Conservation (phyloP, 2,888 invertebrate species). For the Seladonia tumulorum region DNA sequence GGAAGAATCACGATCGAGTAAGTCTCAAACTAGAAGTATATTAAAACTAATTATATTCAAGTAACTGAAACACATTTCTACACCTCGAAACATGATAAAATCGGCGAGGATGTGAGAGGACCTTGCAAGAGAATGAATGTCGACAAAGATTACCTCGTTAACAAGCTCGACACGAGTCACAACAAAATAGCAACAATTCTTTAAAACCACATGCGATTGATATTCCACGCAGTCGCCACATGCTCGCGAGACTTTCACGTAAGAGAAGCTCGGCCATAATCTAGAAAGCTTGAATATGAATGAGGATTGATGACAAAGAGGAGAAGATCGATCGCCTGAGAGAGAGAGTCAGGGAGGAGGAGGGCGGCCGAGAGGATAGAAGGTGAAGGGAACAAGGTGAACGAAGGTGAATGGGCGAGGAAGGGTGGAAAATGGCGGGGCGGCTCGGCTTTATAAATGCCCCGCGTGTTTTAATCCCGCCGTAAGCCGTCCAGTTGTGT, state of each 20-base stretch:
- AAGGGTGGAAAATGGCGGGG: conserved; percentile 43
- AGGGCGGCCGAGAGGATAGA: background rate
- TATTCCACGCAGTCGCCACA: background rate
- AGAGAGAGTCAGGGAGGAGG: background rate
- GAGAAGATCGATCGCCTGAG: background rate
- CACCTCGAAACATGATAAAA: too few species aligned
- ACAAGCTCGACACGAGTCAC: background rate
- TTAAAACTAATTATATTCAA: too few species aligned
- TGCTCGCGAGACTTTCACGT: background rate
- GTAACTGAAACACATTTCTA: too few species aligned
- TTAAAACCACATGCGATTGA: background rate
- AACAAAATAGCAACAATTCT: background rate
- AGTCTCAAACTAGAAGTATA: too few species aligned
- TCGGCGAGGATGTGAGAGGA: too few species aligned
- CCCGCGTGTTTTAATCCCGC: conserved; percentile 67
- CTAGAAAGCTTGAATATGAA: conserved; percentile 9
- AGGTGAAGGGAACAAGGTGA: conserved; percentile 24
- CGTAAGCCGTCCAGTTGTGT: conserved; percentile 66
- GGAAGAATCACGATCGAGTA: too few species aligned
- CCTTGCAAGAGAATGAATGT: too few species aligned
- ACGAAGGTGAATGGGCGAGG: conserved; percentile 24
- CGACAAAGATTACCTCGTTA: background rate
- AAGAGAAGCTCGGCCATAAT: conserved; percentile 6
- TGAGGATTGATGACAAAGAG: conserved; percentile 17
- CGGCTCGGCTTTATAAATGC: conserved; percentile 69